Conservation (phyloP, 2,113 vertebrate genomes). For the Cyanoderma ruficeps region DNA sequence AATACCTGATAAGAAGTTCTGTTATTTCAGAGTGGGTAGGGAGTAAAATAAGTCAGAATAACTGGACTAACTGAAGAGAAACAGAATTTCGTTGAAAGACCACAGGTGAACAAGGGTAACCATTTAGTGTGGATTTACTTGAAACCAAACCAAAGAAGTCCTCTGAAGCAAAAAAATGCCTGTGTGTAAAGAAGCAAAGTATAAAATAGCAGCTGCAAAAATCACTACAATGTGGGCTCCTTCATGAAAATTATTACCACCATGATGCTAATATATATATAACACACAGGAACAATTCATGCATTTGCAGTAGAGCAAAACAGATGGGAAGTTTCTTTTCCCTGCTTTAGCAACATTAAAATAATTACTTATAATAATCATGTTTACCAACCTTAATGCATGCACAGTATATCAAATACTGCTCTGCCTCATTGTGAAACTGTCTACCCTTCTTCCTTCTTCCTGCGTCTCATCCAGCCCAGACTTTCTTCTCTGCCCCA, state of each 20-base stretch:
- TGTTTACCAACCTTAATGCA: not conserved
- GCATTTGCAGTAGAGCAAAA: not conserved
- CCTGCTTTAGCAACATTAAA: not conserved
- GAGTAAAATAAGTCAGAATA: not conserved
- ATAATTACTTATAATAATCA: not conserved
- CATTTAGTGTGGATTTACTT: not conserved
- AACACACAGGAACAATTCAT: not conserved
- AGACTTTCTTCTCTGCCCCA: constrained; percentile 30
- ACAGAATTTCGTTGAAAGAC: not conserved
- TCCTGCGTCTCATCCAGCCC: not conserved
- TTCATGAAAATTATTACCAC: not conserved
- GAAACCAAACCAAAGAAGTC: not conserved
- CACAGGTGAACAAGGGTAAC: not conserved
- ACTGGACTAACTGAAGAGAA: not conserved
- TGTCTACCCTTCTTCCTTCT: not conserved
- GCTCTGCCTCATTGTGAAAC: not conserved
- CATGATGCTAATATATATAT: not conserved
- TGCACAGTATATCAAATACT: not conserved
- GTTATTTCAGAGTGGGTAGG: not conserved
- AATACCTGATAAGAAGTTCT: not conserved
- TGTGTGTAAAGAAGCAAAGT: not conserved
- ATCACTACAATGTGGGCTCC: not conserved
- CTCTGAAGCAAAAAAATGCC: not conserved
- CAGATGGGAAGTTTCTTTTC: not conserved
- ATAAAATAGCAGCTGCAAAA: not conserved